phyloP scores from a whole-genome alignment of 2,888 invertebrate species.

The Parthenolecanium corni region DNA sequence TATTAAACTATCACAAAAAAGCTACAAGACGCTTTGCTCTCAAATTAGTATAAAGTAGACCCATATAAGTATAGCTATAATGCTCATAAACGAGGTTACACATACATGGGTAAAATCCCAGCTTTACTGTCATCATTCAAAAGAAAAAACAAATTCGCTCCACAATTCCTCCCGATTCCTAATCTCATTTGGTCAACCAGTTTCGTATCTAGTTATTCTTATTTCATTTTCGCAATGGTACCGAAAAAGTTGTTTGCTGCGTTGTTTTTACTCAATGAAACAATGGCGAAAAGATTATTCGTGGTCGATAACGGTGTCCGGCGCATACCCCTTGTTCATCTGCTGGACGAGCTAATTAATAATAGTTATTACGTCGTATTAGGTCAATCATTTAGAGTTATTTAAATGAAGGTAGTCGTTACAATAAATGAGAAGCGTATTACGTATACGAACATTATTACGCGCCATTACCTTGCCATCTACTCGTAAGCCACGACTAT shows the following conservation, averaged over 20 bases:
- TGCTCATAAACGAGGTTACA: too few species aligned
- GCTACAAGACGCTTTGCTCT: too few species aligned
- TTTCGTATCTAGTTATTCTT: too few species aligned
- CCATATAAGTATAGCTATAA: too few species aligned
- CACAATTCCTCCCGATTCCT: too few species aligned
- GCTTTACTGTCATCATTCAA: too few species aligned
- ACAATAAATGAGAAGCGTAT: conserved; percentile 17
- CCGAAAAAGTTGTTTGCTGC: not conserved
- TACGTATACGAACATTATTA: conserved; percentile 19
- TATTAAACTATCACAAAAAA: too few species aligned
- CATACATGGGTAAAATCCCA: too few species aligned
- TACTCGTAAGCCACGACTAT: conserved; percentile 12
- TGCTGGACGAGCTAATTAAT: conserved; percentile 8
- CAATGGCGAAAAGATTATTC: conserved; percentile 15
- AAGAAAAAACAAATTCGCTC: too few species aligned
- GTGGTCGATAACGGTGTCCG: conserved; percentile 9
- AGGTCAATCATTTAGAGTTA: conserved; percentile 23
- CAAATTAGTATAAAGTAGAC: too few species aligned
- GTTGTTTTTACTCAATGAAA: not conserved
- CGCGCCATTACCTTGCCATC: conserved; percentile 16
- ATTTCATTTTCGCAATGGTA: conserved; percentile 4
- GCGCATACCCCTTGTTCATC: conserved; percentile 15
- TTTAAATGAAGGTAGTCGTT: conserved; percentile 23
- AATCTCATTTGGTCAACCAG: too few species aligned
- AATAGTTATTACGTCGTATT: conserved; percentile 21